Percentiles rank a stretch among this genome's conserved stretches.
These are phyloP conservation scores for Bilobella aurantiaca DNA, from an alignment of 1,140 invertebrate genomes.

Conservation along the genomic window DNA sequence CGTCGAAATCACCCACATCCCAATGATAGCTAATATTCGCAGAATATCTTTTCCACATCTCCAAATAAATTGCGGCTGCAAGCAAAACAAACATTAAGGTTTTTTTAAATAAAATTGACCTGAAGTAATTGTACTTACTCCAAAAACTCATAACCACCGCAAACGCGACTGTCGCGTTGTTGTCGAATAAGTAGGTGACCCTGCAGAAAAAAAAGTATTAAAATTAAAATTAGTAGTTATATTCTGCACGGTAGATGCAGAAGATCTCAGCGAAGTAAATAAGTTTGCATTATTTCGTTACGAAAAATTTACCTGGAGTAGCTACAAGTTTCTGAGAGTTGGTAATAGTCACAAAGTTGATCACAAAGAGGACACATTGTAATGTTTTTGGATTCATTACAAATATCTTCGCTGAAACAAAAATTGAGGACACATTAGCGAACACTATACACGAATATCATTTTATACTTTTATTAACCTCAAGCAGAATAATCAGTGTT, in stretches of 20 bases:
- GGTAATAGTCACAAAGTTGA: constrained; percentile 75
- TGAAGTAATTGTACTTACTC: constrained; percentile 51
- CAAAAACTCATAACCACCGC: constrained; percentile 95
- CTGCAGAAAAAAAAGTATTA: too few species aligned
- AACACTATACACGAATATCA: background rate
- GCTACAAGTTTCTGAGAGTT: constrained; percentile 71
- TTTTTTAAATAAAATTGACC: constrained; percentile 11
- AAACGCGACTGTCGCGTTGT: constrained; percentile 84
- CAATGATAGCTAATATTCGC: constrained; percentile 81
- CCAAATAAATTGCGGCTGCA: constrained; percentile 70
- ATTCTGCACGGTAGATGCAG: too few species aligned
- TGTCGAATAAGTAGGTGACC: constrained; percentile 89
- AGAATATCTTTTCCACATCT: constrained; percentile 89
- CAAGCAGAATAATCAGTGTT: too few species aligned
- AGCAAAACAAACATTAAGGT: constrained; percentile 30
- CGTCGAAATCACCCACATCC: constrained; percentile 78
- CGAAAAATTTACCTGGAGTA: constrained; percentile 53
- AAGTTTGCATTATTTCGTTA: background rate
- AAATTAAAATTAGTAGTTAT: too few species aligned
- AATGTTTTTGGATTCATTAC: constrained; percentile 50
- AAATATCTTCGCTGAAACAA: constrained; percentile 65
- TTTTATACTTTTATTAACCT: too few species aligned
- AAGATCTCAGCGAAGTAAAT: background rate
- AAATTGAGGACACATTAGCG: constrained; percentile 11
- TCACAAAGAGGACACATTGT: constrained; percentile 80